These are phyloP conservation scores for Siniperca undulata DNA, from an alignment of 2,797 vertebrate species.

Conservation along the genomic window DNA sequence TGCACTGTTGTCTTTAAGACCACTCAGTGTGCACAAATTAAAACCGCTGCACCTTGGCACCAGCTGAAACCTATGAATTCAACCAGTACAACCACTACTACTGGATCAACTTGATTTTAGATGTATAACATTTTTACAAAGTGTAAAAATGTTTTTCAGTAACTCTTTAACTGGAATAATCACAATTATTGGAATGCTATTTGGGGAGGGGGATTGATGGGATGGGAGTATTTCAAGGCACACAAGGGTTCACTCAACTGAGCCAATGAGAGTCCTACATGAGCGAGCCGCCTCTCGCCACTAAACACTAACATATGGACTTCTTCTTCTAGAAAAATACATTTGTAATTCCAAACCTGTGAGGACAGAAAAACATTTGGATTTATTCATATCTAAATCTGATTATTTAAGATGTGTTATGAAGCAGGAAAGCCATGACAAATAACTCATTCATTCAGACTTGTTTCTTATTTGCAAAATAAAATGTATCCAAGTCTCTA, in stretches of 20 bases:
- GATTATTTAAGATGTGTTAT: neutral
- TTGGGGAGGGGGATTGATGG: conserved; percentile 1
- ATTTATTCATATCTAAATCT: neutral
- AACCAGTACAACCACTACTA: neutral
- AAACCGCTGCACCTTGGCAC: neutral
- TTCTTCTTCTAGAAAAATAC: conserved; percentile 24
- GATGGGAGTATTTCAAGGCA: conserved; percentile 31
- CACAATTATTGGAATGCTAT: neutral
- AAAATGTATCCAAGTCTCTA: neutral
- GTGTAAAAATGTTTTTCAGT: neutral
- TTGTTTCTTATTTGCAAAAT: neutral
- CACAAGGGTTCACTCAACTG: conserved; percentile 21
- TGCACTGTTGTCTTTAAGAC: neutral
- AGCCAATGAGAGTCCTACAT: conserved; percentile 79
- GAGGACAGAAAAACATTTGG: neutral
- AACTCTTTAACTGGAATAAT: neutral
- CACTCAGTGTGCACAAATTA: neutral
- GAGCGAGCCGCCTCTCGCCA: conserved; percentile 79
- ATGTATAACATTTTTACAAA: neutral
- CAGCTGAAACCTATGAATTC: conserved; percentile 6
- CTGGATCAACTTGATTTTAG: neutral
- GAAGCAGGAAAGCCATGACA: neutral
- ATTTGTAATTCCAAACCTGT: conserved; percentile 40
- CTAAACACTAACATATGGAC: conserved; percentile 81
- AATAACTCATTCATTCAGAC: neutral